Evolutionary conservation across 2,888 invertebrate species (phyloP).

Genomic region (Ectobius pallidus): DNA sequence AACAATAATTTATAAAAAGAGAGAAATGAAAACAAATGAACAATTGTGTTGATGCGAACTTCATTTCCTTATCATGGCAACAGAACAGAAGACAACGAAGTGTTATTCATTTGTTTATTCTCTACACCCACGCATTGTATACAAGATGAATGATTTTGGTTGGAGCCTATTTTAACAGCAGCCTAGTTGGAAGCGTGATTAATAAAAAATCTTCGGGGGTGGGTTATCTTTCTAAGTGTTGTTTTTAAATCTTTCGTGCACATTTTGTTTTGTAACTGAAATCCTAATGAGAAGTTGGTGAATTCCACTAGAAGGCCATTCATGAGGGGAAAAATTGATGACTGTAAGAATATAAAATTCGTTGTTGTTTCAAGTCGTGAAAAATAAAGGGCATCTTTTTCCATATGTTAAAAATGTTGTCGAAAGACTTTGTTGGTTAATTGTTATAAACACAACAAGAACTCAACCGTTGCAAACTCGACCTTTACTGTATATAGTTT

Average conservation of each 20-base stretch:
- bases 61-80: background rate
- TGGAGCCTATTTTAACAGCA: constrained; percentile 19
- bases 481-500: too few species aligned
- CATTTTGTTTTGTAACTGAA: background rate
- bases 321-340: too few species aligned
- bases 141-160: constrained; percentile 14
- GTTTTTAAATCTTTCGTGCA: background rate
- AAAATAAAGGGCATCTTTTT: too few species aligned
- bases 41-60: background rate
- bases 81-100: background rate
- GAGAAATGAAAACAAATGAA: background rate
- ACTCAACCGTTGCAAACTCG: too few species aligned
- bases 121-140: constrained; percentile 12
- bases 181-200: constrained; percentile 8
- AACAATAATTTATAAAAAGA: background rate
- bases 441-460: too few species aligned
- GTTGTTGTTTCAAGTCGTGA: too few species aligned
- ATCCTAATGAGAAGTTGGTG: background rate
- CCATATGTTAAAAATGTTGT: too few species aligned
- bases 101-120: background rate
- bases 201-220: background rate
- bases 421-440: too few species aligned
- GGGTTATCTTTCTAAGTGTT: background rate
- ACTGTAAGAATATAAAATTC: too few species aligned
- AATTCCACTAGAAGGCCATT: background rate